These are phyloP conservation scores for Spermophilus dauricus DNA, from an alignment of 2,113 vertebrate genomes.

Conservation along the genomic window DNA sequence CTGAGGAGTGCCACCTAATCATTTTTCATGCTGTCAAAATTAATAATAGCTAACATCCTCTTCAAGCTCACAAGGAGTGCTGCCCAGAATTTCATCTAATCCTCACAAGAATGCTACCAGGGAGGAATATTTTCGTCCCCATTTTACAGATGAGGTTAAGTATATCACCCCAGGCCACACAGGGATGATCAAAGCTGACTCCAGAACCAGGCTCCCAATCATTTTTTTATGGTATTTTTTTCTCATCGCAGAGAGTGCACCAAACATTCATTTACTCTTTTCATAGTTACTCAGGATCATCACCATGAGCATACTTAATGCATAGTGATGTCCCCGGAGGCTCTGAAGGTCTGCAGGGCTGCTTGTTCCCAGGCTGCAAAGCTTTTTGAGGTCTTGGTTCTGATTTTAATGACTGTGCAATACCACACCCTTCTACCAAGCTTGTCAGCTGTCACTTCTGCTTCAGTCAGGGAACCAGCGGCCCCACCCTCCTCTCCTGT, in stretches of 20 bases:
- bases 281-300: background rate
- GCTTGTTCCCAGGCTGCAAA: background rate
- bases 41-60: background rate
- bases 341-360: background rate
- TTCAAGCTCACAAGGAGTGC: background rate
- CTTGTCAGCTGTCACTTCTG: conserved; percentile 32
- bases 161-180: background rate
- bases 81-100: background rate
- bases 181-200: background rate
- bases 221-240: background rate
- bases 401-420: conserved; percentile 51
- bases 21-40: background rate
- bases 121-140: background rate
- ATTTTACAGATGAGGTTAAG: background rate
- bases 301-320: background rate
- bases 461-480: background rate
- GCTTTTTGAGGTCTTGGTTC: background rate
- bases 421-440: background rate
- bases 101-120: background rate
- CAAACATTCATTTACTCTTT: background rate
- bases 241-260: background rate
- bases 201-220: background rate
- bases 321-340: background rate
- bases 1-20: background rate
- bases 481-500: conserved; percentile 9